Base-by-base conservation (phyloP, 1,140 invertebrate species). In the Streblospio benedicti region DNA sequence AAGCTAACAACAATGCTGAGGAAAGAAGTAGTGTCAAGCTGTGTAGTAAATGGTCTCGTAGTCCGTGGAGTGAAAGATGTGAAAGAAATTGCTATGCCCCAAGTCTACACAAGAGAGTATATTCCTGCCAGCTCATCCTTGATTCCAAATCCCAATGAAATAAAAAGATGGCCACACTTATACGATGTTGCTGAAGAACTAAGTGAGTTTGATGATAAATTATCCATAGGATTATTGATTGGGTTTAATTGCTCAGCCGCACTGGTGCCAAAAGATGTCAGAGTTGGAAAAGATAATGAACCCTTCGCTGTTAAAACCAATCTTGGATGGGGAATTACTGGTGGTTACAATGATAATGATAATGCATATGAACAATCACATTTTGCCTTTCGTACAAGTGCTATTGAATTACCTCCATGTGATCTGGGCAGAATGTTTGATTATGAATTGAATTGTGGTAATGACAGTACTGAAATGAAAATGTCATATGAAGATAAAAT, bases 171-270 rank as follows among this genome's bases (percentile, higher is more conserved):
- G 53, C 31, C 31, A n/a, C 53, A 56, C 23, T 38, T 41, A n/a
- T n/a, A n/a, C n/a, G 20, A 23, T 23, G 23, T 30, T 12, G 4
- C 9, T 56, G 5, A 18, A 2, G 30, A 20, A 38, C 1, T 20
- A 25, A 16, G 43, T 56, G 25, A 18, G 18, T n/a, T 38, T 38
- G 14, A n/a, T 56, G 31, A 32, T 38, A 30, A 38, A 56, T 4
- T 56, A 38, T 56, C 33, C 38, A n/a, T 56, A 9, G 53, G 5
- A 20, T 4, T 56, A 20, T 25, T 56, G n/a, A 56, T 56, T 38
- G 53, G 53, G 4, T 56, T 38, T 31, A 30, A 56, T 23, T 41
- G 53, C 32, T 31, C 53, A 20, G 18, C 20, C 9, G 53, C 53
- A 14, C 53, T 56, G 4, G 33, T 38, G 5, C 53, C 53, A 35